These are phyloP conservation scores for Synanthedon tipuliformis DNA, from an alignment of 2,888 invertebrate species.

Conservation along the genomic window DNA sequence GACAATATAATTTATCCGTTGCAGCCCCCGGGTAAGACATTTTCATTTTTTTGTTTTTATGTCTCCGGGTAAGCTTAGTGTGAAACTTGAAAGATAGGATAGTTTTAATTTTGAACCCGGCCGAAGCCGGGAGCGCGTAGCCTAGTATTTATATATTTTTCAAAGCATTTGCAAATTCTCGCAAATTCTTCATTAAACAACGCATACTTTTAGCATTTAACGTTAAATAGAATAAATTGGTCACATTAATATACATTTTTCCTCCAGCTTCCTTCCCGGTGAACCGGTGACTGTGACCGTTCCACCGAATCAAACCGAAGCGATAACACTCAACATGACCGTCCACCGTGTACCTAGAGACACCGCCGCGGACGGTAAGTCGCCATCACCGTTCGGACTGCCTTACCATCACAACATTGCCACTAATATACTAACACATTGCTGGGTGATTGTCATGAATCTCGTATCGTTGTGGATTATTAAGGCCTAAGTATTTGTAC, in stretches of 20 bases:
- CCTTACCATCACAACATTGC: conserved; percentile 38
- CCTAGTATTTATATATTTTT: no score
- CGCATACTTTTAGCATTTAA: no score
- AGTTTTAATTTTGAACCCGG: no score
- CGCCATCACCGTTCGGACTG: conserved; percentile 16
- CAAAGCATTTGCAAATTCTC: no score
- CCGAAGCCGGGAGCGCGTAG: no score
- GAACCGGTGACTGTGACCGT: conserved; percentile 26
- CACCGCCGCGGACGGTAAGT: conserved; percentile 43
- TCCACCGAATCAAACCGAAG: conserved; percentile 29
- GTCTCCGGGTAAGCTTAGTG: no score
- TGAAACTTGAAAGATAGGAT: no score
- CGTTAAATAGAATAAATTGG: no score
- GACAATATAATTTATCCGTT: conserved; percentile 82
- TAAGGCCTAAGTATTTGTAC: conserved; percentile 14
- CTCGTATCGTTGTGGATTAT: conserved; percentile 32
- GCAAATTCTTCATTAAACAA: no score
- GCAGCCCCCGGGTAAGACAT: conserved; percentile 76
- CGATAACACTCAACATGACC: conserved; percentile 26
- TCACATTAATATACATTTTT: no score
- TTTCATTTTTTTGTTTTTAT: conserved; percentile 5
- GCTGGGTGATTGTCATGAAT: conserved; percentile 31
- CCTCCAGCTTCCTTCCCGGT: conserved; percentile 28
- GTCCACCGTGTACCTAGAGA: conserved; percentile 23
- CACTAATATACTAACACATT: conserved; percentile 30